phyloP scores from a whole-genome alignment of 2,888 invertebrate species.

The Dendrolimus houi region DNA sequence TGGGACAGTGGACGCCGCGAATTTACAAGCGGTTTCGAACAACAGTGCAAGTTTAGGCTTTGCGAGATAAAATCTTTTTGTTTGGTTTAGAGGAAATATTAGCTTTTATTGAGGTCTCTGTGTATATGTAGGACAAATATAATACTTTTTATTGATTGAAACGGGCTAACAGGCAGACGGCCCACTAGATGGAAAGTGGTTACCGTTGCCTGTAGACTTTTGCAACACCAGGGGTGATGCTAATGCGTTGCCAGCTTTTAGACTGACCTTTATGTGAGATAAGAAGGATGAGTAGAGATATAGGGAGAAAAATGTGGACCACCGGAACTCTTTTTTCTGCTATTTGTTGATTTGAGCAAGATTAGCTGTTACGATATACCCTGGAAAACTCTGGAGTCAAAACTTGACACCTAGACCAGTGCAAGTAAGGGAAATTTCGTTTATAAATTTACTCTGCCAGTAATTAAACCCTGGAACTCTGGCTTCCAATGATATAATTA shows the following conservation, averaged over 20 bases:
- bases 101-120: conserved; percentile 12
- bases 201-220: not conserved
- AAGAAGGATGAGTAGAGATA: no score
- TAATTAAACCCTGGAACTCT: no score
- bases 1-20: conserved; percentile 25
- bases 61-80: conserved; percentile 35
- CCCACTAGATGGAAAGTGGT: not conserved
- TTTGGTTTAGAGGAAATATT: conserved; percentile 23
- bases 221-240: not conserved
- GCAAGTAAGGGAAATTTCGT: no score
- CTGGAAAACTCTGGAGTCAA: no score
- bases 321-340: no score
- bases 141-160: not conserved
- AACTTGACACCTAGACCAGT: no score
- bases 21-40: conserved; percentile 37
- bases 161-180: not conserved
- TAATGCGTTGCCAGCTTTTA: not conserved
- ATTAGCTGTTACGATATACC: no score
- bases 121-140: not conserved
- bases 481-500: no score
- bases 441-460: no score
- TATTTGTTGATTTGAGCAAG: no score
- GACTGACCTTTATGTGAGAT: no score
- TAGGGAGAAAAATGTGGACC: no score
- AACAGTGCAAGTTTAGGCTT: conserved; percentile 32